Evolutionary conservation across 2,797 vertebrate genomes (phyloP).

Genomic region (Pantherophis alleghaniensis): DNA sequence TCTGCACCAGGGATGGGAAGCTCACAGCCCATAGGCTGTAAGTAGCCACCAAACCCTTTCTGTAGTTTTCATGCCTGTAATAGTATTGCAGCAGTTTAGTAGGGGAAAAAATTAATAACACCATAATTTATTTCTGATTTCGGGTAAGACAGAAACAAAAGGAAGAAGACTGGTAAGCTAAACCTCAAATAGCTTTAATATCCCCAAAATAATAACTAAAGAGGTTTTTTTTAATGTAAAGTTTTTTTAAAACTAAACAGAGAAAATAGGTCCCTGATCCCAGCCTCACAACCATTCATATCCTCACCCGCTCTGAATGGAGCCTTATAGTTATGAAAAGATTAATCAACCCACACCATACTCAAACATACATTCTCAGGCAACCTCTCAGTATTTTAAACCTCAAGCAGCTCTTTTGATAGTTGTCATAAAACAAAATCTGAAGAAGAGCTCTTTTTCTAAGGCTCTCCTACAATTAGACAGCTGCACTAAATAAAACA

Average conservation of each 20-base stretch:
- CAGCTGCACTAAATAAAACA: not conserved
- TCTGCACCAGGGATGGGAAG: constrained; percentile 9
- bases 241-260: not conserved
- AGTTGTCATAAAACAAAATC: not conserved
- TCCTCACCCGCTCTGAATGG: not conserved
- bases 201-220: not conserved
- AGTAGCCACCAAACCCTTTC: not conserved
- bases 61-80: not conserved
- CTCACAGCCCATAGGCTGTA: not conserved
- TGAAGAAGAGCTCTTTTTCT: not conserved
- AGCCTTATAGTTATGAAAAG: not conserved
- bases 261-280: not conserved
- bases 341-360: not conserved
- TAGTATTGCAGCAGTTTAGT: not conserved
- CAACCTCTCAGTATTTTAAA: constrained; percentile 2
- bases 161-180: not conserved
- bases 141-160: not conserved
- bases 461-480: not conserved
- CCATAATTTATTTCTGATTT: not conserved
- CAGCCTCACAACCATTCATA: not conserved
- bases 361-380: constrained; percentile 48
- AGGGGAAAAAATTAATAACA: not conserved
- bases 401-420: constrained; percentile 28
- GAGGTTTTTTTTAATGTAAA: not conserved
- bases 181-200: not conserved